Conservation (phyloP, 2,888 invertebrate genomes). For the Tricholauxania praeusta region DNA sequence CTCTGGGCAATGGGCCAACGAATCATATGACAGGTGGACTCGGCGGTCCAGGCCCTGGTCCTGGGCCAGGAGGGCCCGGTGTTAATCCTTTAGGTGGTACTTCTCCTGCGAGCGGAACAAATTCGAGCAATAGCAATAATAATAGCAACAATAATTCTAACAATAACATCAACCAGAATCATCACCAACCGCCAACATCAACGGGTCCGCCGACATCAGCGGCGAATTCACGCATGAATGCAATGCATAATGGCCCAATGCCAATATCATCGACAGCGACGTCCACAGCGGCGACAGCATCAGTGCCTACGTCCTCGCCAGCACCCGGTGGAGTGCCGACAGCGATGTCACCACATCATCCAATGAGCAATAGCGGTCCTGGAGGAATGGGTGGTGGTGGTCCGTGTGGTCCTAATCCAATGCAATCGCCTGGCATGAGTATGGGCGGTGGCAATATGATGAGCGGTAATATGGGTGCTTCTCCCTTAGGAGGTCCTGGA, state of each 20-base stretch:
- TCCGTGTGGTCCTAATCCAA: conserved; percentile 54
- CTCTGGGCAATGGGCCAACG: conserved; percentile 75
- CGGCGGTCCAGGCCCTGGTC: conserved; percentile 61
- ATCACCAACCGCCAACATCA: conserved; percentile 59
- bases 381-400: conserved; percentile 28
- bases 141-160: conserved; percentile 44
- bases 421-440: conserved; percentile 59
- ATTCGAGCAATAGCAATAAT: conserved; percentile 48
- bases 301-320: conserved; percentile 65
- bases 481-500: conserved; percentile 43
- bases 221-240: conserved; percentile 40
- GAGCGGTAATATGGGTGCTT: conserved; percentile 46
- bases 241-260: conserved; percentile 72
- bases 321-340: conserved; percentile 57
- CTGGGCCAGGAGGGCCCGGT: conserved; percentile 55
- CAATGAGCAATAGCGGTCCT: conserved; percentile 49
- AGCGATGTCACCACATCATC: conserved; percentile 70
- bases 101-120: conserved; percentile 56
- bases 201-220: conserved; percentile 57
- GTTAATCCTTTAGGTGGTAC: conserved; percentile 51
- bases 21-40: conserved; percentile 68
- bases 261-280: conserved; percentile 60
- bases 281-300: conserved; percentile 58
- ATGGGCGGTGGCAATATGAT: conserved; percentile 55
- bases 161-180: conserved; percentile 58